These are phyloP conservation scores for Dynastes grantii DNA, from an alignment of 2,888 invertebrate species.

Conservation along the genomic window DNA sequence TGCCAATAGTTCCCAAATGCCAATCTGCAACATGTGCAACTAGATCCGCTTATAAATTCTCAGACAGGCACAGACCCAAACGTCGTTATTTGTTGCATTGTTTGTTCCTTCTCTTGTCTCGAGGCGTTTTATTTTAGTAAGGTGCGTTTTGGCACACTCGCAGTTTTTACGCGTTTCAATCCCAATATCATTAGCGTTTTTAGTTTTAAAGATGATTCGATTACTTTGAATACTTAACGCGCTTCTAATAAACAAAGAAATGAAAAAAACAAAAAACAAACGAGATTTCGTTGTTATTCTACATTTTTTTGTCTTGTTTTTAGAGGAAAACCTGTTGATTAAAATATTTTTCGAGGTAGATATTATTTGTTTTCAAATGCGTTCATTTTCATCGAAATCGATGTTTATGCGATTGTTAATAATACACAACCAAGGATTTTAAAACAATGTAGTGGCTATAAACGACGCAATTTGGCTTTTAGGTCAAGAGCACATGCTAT, in stretches of 20 bases:
- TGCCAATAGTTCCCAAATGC: neutral
- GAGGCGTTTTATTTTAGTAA: neutral
- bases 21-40: neutral
- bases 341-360: too few relatives aligned
- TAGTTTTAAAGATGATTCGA: neutral
- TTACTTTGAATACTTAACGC: neutral
- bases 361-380: too few relatives aligned
- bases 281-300: too few relatives aligned
- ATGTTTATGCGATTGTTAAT: neutral
- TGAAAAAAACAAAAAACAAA: too few relatives aligned
- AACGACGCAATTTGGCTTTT: neutral
- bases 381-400: too few relatives aligned
- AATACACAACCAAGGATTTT: neutral
- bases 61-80: neutral
- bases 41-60: neutral
- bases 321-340: too few relatives aligned
- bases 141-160: neutral
- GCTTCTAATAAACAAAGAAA: too few relatives aligned
- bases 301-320: too few relatives aligned
- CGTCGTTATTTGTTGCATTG: slow-evolving; percentile 3
- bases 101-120: neutral
- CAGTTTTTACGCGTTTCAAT: neutral
- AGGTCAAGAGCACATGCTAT: slow-evolving; percentile 6
- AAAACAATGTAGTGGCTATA: neutral
- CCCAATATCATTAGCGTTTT: neutral